phyloP scores from a whole-genome alignment of 1,140 invertebrate genomes.

The Manduca sexta region DNA sequence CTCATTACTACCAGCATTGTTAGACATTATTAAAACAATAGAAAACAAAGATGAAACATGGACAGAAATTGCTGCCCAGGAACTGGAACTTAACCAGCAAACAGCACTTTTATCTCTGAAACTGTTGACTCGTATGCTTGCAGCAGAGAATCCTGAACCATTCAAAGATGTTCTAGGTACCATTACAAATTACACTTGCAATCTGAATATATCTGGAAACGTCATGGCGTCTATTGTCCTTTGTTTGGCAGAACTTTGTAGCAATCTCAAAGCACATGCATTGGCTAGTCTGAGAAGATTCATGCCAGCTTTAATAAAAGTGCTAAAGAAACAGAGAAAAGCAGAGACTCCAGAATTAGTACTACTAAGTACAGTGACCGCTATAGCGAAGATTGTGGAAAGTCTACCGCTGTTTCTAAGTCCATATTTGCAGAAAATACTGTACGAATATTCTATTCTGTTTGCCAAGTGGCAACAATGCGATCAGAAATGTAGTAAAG shows the following conservation, averaged over 20 bases:
- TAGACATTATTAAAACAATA: conserved; percentile 78
- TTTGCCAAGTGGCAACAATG: conserved; percentile 68
- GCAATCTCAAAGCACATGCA: conserved; percentile 81
- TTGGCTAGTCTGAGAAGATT: conserved; percentile 82
- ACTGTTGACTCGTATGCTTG: conserved; percentile 82
- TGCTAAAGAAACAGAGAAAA: conserved; percentile 69
- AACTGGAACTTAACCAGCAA: conserved; percentile 82
- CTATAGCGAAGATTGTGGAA: conserved; percentile 86
- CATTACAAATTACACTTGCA: conserved; percentile 76
- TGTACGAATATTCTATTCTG: conserved; percentile 78
- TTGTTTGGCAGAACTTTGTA: conserved; percentile 86
- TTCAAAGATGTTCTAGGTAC: conserved; percentile 79
- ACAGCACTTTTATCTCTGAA: conserved; percentile 88
- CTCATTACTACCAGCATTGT: conserved; percentile 75
- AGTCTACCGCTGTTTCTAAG: conserved; percentile 87
- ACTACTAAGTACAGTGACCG: conserved; percentile 77
- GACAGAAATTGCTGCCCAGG: conserved; percentile 64
- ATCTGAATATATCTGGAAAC: conserved; percentile 77
- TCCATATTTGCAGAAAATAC: conserved; percentile 85
- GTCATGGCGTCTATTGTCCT: conserved; percentile 83
- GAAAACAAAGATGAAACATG: conserved; percentile 41
- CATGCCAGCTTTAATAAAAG: conserved; percentile 83
- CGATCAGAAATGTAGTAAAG: conserved; percentile 69
- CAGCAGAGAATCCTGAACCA: conserved; percentile 74
- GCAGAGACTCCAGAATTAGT: conserved; percentile 72